These are phyloP conservation scores for Perizoma flavofasciatum DNA, from an alignment of 2,888 invertebrate genomes.

Conservation along the genomic window DNA sequence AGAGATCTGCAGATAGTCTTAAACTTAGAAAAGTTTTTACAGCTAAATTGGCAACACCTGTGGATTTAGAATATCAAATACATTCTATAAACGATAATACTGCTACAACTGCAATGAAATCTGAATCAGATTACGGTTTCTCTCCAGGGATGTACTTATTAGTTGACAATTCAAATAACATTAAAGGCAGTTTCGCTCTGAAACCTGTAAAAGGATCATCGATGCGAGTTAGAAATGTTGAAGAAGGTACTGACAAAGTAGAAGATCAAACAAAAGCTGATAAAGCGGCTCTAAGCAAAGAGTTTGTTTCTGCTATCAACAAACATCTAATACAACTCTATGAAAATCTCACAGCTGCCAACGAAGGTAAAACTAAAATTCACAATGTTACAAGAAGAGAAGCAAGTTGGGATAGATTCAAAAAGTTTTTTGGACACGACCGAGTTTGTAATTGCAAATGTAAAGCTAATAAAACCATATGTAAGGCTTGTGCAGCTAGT, in stretches of 20 bases:
- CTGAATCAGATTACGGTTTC: constrained; percentile 30
- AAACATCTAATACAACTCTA: constrained; percentile 53
- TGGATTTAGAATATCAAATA: constrained; percentile 69
- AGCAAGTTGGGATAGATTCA: constrained; percentile 50
- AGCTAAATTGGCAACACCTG: constrained; percentile 64
- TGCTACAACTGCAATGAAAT: constrained; percentile 10
- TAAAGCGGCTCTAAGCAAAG: constrained; percentile 55
- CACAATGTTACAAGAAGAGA: constrained; percentile 23
- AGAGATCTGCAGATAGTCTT: constrained; percentile 50
- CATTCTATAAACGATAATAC: constrained; percentile 50
- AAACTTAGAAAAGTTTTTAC: constrained; percentile 62
- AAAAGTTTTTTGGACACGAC: constrained; percentile 59
- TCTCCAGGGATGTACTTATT: constrained; percentile 62
- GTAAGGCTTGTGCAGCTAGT: constrained; percentile 64
- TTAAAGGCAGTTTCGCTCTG: constrained; percentile 43
- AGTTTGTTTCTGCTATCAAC: constrained; percentile 57
- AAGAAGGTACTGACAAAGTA: constrained; percentile 20
- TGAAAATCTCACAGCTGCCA: constrained; percentile 25
- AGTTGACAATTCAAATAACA: constrained; percentile 47
- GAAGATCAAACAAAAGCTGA: constrained; percentile 22
- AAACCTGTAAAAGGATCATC: constrained; percentile 46
- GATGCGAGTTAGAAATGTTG: constrained; percentile 13
- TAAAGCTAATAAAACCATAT: constrained; percentile 61
- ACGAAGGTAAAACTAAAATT: constrained; percentile 7
- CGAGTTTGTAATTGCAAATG: constrained; percentile 65